Percentiles rank a stretch among this genome's conserved stretches.
These are phyloP conservation scores for Acanthaster planci DNA, from an alignment of 35 echinoderm and acorn worm genomes.

Conservation along the genomic window DNA sequence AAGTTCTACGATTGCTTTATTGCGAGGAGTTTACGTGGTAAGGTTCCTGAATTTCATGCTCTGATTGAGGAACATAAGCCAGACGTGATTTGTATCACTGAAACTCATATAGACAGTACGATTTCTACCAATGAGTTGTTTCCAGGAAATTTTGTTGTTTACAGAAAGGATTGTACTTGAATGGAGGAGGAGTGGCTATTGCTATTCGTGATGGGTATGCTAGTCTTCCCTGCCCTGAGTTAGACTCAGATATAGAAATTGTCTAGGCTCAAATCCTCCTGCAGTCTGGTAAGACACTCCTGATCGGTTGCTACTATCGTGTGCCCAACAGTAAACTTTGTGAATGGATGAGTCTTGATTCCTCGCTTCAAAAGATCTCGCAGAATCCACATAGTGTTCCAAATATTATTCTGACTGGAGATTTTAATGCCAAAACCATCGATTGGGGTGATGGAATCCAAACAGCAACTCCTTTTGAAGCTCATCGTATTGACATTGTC, in stretches of 20 bases:
- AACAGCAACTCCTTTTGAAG: conserved; percentile 20
- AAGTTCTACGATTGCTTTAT: neutral
- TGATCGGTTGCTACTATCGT: conserved; percentile 45
- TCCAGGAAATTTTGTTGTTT: conserved; percentile 1
- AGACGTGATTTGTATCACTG: conserved; percentile 14
- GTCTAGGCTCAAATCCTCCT: conserved; percentile 26
- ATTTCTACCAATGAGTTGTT: conserved; percentile 27
- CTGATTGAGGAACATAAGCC: conserved; percentile 3
- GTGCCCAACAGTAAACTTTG: conserved; percentile 3
- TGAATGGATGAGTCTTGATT: conserved; percentile 30
- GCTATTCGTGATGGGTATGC: neutral
- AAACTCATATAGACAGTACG: conserved; percentile 29
- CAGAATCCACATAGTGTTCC: conserved; percentile 21
- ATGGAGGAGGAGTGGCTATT: conserved; percentile 27
- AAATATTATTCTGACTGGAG: conserved; percentile 21
- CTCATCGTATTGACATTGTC: conserved; percentile 1
- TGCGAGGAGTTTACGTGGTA: neutral
- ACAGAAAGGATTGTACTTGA: conserved; percentile 17
- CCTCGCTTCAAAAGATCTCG: conserved; percentile 29
- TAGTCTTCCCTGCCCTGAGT: neutral
- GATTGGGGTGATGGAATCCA: conserved; percentile 44
- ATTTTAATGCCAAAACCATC: conserved; percentile 28
- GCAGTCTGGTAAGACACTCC: conserved; percentile 35
- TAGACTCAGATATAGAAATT: conserved; percentile 32
- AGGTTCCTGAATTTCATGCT: conserved; percentile 11